A percentile compares a stretch with the other conserved stretches of the same genome.
phyloP scores from a whole-genome alignment of 2,797 vertebrate genomes.

The Hypotaenidia philippensis region DNA sequence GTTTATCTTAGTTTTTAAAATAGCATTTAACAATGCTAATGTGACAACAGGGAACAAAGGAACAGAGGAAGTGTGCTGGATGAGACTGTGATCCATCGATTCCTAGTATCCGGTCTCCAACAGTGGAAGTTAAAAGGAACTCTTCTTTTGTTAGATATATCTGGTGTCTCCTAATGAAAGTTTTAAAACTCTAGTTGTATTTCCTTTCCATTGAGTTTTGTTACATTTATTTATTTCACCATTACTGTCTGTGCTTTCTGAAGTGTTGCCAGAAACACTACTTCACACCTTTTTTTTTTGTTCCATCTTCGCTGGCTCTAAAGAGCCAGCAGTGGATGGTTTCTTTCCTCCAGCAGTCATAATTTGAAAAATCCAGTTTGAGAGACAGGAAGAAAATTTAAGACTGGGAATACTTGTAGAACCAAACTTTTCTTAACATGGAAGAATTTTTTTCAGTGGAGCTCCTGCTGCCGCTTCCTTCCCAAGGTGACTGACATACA shows the following conservation, averaged over 20 bases:
- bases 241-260: background rate
- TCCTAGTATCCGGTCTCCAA: background rate
- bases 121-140: background rate
- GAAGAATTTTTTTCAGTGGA: background rate
- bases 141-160: background rate
- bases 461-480: background rate
- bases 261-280: background rate
- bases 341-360: background rate
- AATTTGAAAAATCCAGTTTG: background rate
- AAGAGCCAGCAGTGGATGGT: background rate
- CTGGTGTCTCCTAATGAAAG: background rate
- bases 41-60: background rate
- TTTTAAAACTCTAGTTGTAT: background rate
- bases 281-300: background rate
- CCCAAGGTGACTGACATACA: background rate
- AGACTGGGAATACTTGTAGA: background rate
- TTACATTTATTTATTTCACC: background rate
- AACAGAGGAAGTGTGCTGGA: background rate
- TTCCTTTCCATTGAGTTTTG: background rate
- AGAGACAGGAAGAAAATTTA: background rate
- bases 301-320: background rate
- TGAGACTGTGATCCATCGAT: background rate
- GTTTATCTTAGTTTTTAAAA: slow-evolving; percentile 27
- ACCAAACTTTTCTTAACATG: background rate
- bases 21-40: background rate